A percentile compares a stretch with the other conserved stretches of the same genome.
Evolutionary conservation across 2,797 vertebrate genomes (phyloP).

Genomic region (Podargus strigoides): DNA sequence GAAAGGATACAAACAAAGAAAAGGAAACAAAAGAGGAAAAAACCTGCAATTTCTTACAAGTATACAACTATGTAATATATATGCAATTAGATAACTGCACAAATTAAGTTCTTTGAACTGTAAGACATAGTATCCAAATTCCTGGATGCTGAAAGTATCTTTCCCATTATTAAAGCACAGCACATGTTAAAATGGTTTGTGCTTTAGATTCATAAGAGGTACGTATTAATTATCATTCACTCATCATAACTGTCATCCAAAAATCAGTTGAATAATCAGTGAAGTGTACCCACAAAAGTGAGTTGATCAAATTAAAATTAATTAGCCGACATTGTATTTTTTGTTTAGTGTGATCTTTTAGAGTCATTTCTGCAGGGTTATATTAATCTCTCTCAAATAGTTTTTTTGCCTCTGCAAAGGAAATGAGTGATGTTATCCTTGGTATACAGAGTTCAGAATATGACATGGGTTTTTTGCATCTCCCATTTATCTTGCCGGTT

Average conservation of each 20-base stretch:
- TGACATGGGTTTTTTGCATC: not conserved
- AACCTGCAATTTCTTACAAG: not conserved
- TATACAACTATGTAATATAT: not conserved
- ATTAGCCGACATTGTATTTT: not conserved
- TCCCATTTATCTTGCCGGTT: not conserved
- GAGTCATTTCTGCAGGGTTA: not conserved
- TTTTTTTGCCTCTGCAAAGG: not conserved
- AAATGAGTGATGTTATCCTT: not conserved
- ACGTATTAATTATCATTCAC: not conserved
- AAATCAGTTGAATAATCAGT: not conserved
- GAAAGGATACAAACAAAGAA: not conserved
- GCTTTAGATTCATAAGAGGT: not conserved
- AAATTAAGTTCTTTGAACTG: not conserved
- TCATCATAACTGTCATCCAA: not conserved
- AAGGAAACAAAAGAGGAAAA: not conserved
- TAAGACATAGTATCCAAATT: not conserved
- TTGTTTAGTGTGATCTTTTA: not conserved
- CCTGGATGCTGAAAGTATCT: not conserved
- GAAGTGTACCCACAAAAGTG: not conserved
- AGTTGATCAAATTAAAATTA: slow-evolving; percentile 33
- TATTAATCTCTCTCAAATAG: not conserved
- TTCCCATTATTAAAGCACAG: not conserved
- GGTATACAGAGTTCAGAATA: not conserved
- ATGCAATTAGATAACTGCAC: not conserved
- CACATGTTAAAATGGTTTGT: not conserved